phyloP scores from a whole-genome alignment of 1,140 invertebrate species.

The Drosophila miranda region DNA sequence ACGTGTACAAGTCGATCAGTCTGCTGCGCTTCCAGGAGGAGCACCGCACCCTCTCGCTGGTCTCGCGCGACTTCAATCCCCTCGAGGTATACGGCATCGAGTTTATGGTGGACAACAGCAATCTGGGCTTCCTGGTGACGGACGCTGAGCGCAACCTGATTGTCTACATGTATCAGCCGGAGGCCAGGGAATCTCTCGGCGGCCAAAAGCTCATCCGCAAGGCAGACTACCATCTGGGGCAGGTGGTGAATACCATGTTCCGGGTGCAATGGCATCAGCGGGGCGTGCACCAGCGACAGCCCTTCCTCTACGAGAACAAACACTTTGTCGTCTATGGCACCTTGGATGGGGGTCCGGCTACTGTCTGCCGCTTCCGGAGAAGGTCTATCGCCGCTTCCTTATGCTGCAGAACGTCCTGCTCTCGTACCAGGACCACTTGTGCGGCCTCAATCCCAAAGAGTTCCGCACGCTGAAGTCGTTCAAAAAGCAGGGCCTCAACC shows the following conservation, averaged over 20 bases:
- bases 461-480: constrained; percentile 90
- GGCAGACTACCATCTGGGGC: constrained; percentile 97
- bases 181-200: constrained; percentile 96
- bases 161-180: constrained; percentile 97
- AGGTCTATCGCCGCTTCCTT: constrained; percentile 95
- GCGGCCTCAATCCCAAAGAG: constrained; percentile 92
- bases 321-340: constrained; percentile 96
- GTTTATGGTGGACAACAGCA: constrained; percentile 96
- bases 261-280: constrained; percentile 90
- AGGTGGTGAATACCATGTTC: constrained; percentile 95
- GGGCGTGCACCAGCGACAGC: constrained; percentile 83
- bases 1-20: constrained; percentile 98
- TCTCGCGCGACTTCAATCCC: constrained; percentile 88
- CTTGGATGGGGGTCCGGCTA: constrained; percentile 96
- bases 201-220: constrained; percentile 95
- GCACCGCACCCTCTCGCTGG: constrained; percentile 96
- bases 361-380: constrained; percentile 95
- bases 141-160: constrained; percentile 97
- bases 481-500: constrained; percentile 88
- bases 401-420: constrained; percentile 98
- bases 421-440: constrained; percentile 93
- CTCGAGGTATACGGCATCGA: constrained; percentile 95
- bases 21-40: constrained; percentile 97
- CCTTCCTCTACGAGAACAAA: constrained; percentile 87
- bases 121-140: constrained; percentile 93